Base-by-base conservation (phyloP, 92 coral and sea anemone species). In the Metridium senile region DNA sequence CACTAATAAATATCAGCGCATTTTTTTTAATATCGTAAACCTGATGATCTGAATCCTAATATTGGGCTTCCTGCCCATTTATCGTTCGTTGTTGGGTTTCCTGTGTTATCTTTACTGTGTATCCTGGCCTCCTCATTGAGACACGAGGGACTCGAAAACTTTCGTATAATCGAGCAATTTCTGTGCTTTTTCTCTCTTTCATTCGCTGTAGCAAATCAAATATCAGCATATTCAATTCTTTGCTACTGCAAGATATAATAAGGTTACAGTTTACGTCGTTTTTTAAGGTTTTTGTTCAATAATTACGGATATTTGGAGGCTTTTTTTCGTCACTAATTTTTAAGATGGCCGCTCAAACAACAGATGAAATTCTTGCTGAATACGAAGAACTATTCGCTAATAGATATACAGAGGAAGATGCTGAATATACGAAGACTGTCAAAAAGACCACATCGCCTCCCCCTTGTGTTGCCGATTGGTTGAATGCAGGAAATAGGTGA, bases 381-480 rank as follows among this genome's bases (percentile, higher is more conserved):
- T 93, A 79, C 68, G 97, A 96, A 68, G 93, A 93, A 54, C 61
- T 96, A 66, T 96, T 96, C 75, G 83, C 98, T 0, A 93, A 96
- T 35, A 89, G 99, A 45, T 96, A 86, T 74, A 87, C 99, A 27
- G 89, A 85, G 49, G 90, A 88, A 67, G 99, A 96, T 79, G 91
- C 66, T 65, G 93, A 83, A 20, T 96, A 82, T 62, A 87, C 87
- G 94, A 96, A 96, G 76, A 80, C 92, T 10, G 88, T 96, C 0
- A 81, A 90, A 54, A 85, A 75, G 46, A 54, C 88, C n/a, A 73
- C 73, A 26, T 69, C 69, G 13, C 92, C 96, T 1, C 95, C 97
- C 21, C 99, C 99, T 0, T 95, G 96, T 23, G 79, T 96, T 25
- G 81, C 91, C 6, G 97, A 93, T 67, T 96, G 97, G 97, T 68